These are phyloP conservation scores for Parnassius glacialis DNA, from an alignment of 2,888 invertebrate species.

Conservation along the genomic window DNA sequence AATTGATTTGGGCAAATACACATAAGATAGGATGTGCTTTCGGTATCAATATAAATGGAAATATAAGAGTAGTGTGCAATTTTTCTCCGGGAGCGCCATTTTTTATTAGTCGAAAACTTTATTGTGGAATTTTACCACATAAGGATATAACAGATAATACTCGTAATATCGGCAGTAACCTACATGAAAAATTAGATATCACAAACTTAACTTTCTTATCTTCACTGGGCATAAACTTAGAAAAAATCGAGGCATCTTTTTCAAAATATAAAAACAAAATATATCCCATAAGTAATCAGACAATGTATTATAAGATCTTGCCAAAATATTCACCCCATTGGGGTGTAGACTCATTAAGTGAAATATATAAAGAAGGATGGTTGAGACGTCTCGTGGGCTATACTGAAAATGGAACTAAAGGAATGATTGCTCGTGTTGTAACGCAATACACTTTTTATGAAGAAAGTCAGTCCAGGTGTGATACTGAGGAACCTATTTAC, in stretches of 20 bases:
- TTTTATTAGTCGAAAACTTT: constrained; percentile 49
- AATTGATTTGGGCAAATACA: constrained; percentile 66
- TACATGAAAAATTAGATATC: constrained; percentile 32
- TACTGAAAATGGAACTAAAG: constrained; percentile 50
- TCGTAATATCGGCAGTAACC: background rate
- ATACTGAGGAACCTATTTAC: constrained; percentile 56
- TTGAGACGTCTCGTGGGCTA: constrained; percentile 38
- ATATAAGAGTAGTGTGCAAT: constrained; percentile 63
- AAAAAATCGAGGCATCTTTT: constrained; percentile 19
- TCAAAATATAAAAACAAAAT: constrained; percentile 2
- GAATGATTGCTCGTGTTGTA: constrained; percentile 54
- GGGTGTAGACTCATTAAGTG: constrained; percentile 49
- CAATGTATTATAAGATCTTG: background rate
- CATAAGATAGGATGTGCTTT: constrained; percentile 68
- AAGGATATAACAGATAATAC: constrained; percentile 34
- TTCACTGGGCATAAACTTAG: constrained; percentile 42
- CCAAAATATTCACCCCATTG: constrained; percentile 31
- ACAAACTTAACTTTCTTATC: constrained; percentile 39
- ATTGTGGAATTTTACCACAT: constrained; percentile 58
- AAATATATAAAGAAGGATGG: constrained; percentile 48
- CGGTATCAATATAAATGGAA: constrained; percentile 47
- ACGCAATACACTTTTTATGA: constrained; percentile 57
- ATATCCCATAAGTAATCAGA: background rate
- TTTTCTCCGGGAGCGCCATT: constrained; percentile 70
- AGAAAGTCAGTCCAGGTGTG: constrained; percentile 52